Conservation (phyloP, 2,888 invertebrate genomes). For the Thereva nobilitata region DNA sequence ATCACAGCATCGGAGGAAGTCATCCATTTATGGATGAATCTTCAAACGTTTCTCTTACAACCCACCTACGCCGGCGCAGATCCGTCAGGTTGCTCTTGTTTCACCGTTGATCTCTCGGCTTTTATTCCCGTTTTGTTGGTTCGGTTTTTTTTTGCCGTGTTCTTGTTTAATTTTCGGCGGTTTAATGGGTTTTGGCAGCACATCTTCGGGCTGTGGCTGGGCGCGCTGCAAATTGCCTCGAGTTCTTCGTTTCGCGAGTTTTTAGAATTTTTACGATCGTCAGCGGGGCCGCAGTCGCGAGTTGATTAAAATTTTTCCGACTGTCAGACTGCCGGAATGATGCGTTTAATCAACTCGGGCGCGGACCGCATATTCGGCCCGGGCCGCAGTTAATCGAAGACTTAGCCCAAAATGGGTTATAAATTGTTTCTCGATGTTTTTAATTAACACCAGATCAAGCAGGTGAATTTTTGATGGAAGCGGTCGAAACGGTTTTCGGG, state of each 20-base stretch:
- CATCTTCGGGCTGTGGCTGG: background rate
- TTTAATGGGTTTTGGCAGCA: slow-evolving; percentile 22
- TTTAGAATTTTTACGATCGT: slow-evolving; percentile 13
- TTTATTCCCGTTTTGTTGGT: background rate
- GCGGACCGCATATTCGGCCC: slow-evolving; percentile 5
- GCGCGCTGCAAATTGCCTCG: background rate
- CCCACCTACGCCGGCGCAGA: slow-evolving; percentile 19
- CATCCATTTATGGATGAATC: no score
- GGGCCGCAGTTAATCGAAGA: slow-evolving; percentile 13
- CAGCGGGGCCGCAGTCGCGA: slow-evolving; percentile 17
- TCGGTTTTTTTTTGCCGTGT: slow-evolving; percentile 1
- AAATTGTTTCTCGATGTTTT: background rate
- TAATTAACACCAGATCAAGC: slow-evolving; percentile 10
- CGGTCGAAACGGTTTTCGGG: no score
- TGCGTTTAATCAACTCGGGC: slow-evolving; percentile 28
- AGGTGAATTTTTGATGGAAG: background rate
- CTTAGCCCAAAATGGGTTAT: slow-evolving; percentile 3
- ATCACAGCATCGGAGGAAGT: no score
- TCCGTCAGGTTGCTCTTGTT: slow-evolving; percentile 18
- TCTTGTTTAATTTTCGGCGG: background rate
- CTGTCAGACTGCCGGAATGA: slow-evolving; percentile 17
- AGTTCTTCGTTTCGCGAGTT: no score
- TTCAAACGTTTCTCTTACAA: background rate
- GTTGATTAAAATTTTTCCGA: slow-evolving; percentile 30
- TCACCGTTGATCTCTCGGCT: background rate